A percentile compares a stretch with the other conserved stretches of the same genome.
Evolutionary conservation across 2,113 vertebrate genomes (phyloP).

Genomic region (Macrotus californicus): DNA sequence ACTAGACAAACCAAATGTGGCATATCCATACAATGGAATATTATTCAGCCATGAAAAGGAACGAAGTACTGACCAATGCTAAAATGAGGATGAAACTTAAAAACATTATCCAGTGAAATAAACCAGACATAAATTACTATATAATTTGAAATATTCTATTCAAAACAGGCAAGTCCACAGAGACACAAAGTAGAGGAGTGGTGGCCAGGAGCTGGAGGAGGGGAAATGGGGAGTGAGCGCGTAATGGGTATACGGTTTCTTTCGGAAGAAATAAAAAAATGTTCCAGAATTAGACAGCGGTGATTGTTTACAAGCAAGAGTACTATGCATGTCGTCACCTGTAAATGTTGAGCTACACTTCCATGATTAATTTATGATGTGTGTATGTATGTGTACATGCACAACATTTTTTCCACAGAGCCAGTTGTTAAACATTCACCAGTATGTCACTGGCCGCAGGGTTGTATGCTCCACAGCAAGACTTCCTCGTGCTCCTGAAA

Average conservation of each 20-base stretch:
- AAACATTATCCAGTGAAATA: not conserved
- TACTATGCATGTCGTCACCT: not conserved
- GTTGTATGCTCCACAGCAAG: not conserved
- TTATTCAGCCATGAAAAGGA: not conserved
- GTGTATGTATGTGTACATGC: fast-evolving
- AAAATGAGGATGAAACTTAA: not conserved
- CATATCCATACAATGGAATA: not conserved
- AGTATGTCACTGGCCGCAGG: too few relatives aligned
- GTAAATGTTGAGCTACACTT: not conserved
- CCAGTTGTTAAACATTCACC: not conserved
- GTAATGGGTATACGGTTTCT: not conserved
- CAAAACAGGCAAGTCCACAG: not conserved
- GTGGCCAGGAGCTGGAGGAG: not conserved
- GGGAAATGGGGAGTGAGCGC: too few relatives aligned
- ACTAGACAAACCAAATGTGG: not conserved
- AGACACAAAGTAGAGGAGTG: not conserved
- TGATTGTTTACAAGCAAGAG: not conserved
- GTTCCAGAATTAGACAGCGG: not conserved
- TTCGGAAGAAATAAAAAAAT: not conserved
- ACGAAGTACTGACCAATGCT: fast-evolving
- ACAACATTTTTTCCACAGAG: not conserved
- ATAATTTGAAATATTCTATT: not conserved
- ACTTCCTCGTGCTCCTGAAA: not conserved
- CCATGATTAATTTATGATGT: too few relatives aligned
- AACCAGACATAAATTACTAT: not conserved